Percentiles rank a stretch among this genome's conserved stretches.
phyloP scores from a whole-genome alignment of 2,113 vertebrate genomes.

The Euleptes europaea region DNA sequence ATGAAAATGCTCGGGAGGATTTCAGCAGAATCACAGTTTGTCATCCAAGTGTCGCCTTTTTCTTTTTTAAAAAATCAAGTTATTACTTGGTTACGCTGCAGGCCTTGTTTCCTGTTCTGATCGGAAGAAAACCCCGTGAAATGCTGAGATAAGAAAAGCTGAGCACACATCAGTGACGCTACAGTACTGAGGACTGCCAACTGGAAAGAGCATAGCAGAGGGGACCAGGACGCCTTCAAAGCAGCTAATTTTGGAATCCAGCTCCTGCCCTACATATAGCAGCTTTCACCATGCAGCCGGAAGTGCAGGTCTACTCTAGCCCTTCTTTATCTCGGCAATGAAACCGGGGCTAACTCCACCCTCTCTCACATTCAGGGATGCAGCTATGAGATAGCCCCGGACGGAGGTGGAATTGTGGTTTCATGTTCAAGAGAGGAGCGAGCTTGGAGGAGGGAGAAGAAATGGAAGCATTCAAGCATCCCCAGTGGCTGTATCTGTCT shows the following conservation, averaged over 20 bases:
- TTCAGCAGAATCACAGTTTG: neutral
- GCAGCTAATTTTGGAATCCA: no score
- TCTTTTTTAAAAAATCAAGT: constrained; percentile 37
- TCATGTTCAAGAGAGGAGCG: constrained; percentile 62
- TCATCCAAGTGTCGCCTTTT: constrained; percentile 23
- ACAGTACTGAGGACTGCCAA: neutral
- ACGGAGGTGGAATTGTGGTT: constrained; percentile 24
- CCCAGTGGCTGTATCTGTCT: constrained; percentile 54
- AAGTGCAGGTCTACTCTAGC: neutral
- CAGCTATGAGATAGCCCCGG: constrained; percentile 15
- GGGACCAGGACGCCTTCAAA: neutral
- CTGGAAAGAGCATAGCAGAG: neutral
- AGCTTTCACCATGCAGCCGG: neutral
- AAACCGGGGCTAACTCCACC: neutral
- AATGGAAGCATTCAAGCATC: constrained; percentile 60
- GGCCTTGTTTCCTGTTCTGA: constrained; percentile 52
- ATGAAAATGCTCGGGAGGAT: neutral
- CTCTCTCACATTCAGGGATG: constrained; percentile 4
- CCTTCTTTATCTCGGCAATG: neutral
- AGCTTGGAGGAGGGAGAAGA: constrained; percentile 16
- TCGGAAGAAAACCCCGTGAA: constrained; percentile 48
- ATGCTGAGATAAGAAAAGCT: neutral
- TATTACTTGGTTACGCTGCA: constrained; percentile 64
- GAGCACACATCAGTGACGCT: no score
- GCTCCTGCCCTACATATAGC: neutral